Evolutionary conservation across 2,888 invertebrate species (phyloP).

Genomic region (Dromius quadrimaculatus): DNA sequence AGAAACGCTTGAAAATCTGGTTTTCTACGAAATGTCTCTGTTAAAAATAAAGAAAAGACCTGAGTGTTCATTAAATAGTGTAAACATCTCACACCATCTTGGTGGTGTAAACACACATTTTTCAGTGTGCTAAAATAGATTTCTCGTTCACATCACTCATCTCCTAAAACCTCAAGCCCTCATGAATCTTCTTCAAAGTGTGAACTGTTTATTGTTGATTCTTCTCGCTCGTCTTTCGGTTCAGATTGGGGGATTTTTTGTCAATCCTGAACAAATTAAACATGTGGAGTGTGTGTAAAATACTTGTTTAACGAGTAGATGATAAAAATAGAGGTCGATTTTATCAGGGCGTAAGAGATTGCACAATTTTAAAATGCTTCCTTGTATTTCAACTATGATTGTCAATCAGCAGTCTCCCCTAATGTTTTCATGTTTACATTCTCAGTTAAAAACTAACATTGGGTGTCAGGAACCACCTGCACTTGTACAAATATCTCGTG

Average conservation of each 20-base stretch:
- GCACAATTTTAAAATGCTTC: too few species aligned
- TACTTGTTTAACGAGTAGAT: slow-evolving; percentile 36
- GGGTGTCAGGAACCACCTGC: slow-evolving; percentile 33
- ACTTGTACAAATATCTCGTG: slow-evolving; percentile 27
- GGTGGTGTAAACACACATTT: slow-evolving; percentile 26
- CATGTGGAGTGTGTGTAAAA: slow-evolving; percentile 37
- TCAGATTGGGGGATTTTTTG: slow-evolving; percentile 21
- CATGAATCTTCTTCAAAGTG: slow-evolving; percentile 29
- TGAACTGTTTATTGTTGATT: slow-evolving; percentile 30
- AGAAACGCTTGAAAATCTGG: too few species aligned
- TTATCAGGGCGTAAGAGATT: too few species aligned
- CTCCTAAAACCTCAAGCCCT: neutral
- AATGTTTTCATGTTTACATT: slow-evolving; percentile 11
- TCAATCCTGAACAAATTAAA: slow-evolving; percentile 29
- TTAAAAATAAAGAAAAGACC: slow-evolving; percentile 1
- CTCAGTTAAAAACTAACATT: neutral
- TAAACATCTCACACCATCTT: slow-evolving; percentile 7
- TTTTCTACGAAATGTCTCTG: too few species aligned
- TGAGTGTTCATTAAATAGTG: slow-evolving; percentile 17
- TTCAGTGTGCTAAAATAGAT: slow-evolving; percentile 14
- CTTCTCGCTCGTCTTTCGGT: neutral
- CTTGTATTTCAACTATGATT: too few species aligned
- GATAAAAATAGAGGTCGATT: slow-evolving; percentile 41
- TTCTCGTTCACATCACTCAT: slow-evolving; percentile 1
- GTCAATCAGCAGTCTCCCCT: too few species aligned